phyloP scores from a whole-genome alignment of 2,797 vertebrate genomes.

The Microctenopoma stevenorrisi region DNA sequence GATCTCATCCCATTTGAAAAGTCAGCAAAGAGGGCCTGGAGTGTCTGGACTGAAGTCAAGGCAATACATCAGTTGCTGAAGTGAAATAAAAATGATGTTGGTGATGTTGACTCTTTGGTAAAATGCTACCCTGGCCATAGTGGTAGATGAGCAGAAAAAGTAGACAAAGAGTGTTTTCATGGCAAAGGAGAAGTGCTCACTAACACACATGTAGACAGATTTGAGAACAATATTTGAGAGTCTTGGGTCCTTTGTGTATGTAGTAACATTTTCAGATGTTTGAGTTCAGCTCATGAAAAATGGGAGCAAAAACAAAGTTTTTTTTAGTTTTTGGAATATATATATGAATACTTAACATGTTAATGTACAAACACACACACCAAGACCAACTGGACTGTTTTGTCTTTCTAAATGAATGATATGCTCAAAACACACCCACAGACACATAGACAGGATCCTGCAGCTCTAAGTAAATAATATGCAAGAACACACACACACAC shows the following conservation, averaged over 20 bases:
- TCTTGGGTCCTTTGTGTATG: no score
- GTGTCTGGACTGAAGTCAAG: conserved; percentile 49
- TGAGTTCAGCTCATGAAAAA: no score
- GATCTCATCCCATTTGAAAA: conserved; percentile 52
- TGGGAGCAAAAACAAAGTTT: no score
- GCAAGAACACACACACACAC: conserved; percentile 18
- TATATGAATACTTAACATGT: not conserved
- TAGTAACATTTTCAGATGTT: no score
- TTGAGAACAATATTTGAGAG: no score
- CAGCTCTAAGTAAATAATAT: conserved; percentile 45
- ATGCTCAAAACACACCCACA: conserved; percentile 11
- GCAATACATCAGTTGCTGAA: conserved; percentile 63
- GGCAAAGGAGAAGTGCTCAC: no score
- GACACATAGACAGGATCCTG: conserved; percentile 15
- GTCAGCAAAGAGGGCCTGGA: conserved; percentile 38
- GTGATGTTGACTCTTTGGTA: conserved; percentile 41
- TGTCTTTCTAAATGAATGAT: conserved; percentile 17
- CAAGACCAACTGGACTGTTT: not conserved
- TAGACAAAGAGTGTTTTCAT: conserved; percentile 6
- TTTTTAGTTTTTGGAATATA: no score
- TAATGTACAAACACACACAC: conserved; percentile 3
- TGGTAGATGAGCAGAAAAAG: conserved; percentile 31
- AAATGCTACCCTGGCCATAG: conserved; percentile 45
- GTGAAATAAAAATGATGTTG: conserved; percentile 60
- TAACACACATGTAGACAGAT: no score